These are phyloP conservation scores for Macrobrachium rosenbergii DNA, from an alignment of 1,140 invertebrate species.

Conservation along the genomic window DNA sequence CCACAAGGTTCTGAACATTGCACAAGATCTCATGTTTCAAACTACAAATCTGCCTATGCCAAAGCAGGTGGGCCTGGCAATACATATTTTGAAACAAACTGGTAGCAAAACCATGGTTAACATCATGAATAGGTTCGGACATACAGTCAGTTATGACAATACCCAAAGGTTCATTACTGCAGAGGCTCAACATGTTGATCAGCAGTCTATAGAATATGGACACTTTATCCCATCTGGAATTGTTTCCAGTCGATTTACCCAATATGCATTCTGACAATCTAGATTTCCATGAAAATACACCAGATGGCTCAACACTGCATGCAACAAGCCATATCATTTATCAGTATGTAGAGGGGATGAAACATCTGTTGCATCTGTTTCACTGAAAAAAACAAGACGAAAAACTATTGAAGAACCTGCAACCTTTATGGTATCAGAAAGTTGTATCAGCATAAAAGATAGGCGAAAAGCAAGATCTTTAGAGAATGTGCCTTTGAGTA, in stretches of 20 bases:
- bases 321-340: constrained; percentile 11
- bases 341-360: constrained; percentile 12
- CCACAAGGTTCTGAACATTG: too few species aligned
- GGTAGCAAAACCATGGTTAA: constrained; percentile 2
- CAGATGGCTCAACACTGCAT: not conserved
- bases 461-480: too few species aligned
- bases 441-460: too few species aligned
- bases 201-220: not conserved
- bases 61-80: too few species aligned
- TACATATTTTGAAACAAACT: too few species aligned
- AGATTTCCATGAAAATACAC: not conserved
- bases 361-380: not conserved
- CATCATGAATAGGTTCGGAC: constrained; percentile 21
- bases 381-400: not conserved
- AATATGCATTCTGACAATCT: constrained; percentile 31
- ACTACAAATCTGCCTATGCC: too few species aligned
- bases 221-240: constrained; percentile 1
- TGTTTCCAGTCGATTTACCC: not conserved
- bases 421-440: too few species aligned
- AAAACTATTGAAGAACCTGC: not conserved
- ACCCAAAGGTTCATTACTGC: constrained; percentile 22
- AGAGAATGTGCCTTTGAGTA: too few species aligned
- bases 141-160: not conserved
- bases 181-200: not conserved
- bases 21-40: too few species aligned